Evolutionary conservation across 2,113 vertebrate species (phyloP).

Genomic region (Corythaixoides concolor): DNA sequence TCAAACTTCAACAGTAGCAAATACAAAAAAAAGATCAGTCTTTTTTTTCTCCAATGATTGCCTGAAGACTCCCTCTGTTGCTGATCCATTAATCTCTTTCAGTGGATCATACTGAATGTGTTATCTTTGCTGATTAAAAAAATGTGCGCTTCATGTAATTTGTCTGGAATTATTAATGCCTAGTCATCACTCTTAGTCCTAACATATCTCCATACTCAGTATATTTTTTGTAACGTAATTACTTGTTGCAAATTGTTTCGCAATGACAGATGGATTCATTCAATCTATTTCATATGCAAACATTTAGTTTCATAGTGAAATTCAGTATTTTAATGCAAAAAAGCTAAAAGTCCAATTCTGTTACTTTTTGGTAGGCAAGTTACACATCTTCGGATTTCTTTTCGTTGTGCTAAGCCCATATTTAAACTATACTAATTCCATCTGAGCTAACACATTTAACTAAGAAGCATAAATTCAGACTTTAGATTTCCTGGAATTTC

Average conservation of each 20-base stretch:
- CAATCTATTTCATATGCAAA: background rate
- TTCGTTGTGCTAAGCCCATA: background rate
- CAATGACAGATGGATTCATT: background rate
- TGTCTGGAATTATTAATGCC: background rate
- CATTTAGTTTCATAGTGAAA: background rate
- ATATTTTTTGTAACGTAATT: background rate
- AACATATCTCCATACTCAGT: background rate
- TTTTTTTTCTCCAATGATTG: background rate
- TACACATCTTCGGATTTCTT: background rate
- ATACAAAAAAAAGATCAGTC: background rate
- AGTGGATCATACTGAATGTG: background rate
- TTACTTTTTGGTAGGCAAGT: background rate
- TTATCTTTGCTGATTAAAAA: constrained; percentile 30
- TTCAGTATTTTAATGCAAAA: background rate
- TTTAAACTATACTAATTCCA: background rate
- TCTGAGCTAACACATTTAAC: background rate
- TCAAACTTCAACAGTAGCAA: background rate
- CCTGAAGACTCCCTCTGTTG: background rate
- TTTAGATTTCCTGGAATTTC: background rate
- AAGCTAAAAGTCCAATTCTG: background rate
- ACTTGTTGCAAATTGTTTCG: background rate
- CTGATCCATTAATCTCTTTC: background rate
- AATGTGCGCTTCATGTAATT: background rate
- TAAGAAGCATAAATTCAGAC: background rate
- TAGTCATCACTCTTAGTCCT: background rate